Evolutionary conservation across 2,888 invertebrate genomes (phyloP).

Genomic region (Tetranychus piercei): DNA sequence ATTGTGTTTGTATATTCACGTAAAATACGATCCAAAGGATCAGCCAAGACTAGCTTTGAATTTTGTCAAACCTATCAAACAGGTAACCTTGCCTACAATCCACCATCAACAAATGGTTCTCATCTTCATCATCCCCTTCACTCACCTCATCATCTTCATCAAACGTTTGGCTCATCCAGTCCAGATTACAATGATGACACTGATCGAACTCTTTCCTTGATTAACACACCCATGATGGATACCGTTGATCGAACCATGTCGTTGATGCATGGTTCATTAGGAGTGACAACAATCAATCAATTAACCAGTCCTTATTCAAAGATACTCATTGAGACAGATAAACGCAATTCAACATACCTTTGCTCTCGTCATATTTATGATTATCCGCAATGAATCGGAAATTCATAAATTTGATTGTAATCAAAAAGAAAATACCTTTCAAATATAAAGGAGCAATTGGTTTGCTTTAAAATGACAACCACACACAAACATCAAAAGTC

Average conservation of each 20-base stretch:
- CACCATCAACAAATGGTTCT: background rate
- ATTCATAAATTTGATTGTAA: background rate
- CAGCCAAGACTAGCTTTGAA: background rate
- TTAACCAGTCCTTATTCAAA: background rate
- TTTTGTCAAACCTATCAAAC: background rate
- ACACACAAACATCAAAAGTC: background rate
- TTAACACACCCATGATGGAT: background rate
- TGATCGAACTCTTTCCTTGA: background rate
- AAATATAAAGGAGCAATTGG: too few relatives aligned
- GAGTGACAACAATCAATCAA: slow-evolving; percentile 1
- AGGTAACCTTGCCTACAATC: background rate
- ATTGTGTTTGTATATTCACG: slow-evolving; percentile 24
- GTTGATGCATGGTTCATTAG: background rate
- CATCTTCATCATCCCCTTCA: background rate
- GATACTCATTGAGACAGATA: background rate
- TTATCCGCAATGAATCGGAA: background rate
- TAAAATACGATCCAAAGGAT: slow-evolving; percentile 20
- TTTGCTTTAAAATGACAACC: background rate
- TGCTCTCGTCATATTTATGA: background rate
- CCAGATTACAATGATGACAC: background rate
- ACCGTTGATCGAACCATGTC: background rate
- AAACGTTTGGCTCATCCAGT: slow-evolving; percentile 1
- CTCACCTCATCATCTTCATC: background rate
- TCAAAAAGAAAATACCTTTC: too few relatives aligned
- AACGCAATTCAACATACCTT: background rate